Evolutionary conservation across 2,797 vertebrate species (phyloP).

Genomic region (Phoebastria nigripes): DNA sequence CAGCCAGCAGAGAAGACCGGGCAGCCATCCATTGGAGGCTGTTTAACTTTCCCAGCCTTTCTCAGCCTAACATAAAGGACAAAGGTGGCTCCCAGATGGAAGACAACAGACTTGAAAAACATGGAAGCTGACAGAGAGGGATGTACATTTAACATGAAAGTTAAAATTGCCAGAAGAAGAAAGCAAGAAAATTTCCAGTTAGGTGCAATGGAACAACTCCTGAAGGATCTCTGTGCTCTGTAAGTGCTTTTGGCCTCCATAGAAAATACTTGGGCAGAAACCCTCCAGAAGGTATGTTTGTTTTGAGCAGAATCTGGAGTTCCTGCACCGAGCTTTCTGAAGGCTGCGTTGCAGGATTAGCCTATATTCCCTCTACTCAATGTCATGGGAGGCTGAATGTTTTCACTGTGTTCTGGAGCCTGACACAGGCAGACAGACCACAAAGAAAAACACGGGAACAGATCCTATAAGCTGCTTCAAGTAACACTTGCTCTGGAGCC

Average conservation of each 20-base stretch:
- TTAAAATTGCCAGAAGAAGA: constrained; percentile 19
- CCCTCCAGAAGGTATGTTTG: constrained; percentile 47
- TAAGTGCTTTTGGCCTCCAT: constrained; percentile 37
- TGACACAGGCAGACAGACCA: constrained; percentile 54
- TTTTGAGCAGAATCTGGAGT: constrained; percentile 54
- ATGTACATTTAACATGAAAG: constrained; percentile 13
- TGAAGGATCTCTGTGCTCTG: background rate
- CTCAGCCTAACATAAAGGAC: background rate
- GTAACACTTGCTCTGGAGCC: constrained; percentile 41
- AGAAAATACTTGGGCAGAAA: constrained; percentile 48
- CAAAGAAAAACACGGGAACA: constrained; percentile 27
- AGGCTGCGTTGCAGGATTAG: background rate
- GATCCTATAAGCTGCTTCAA: constrained; percentile 43
- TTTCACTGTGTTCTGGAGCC: constrained; percentile 49
- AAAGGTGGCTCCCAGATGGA: constrained; percentile 38
- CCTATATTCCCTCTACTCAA: background rate
- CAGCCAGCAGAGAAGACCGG: background rate
- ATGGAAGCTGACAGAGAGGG: background rate
- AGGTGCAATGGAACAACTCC: constrained; percentile 34
- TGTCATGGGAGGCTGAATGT: constrained; percentile 38
- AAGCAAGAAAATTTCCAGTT: constrained; percentile 46
- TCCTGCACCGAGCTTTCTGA: constrained; percentile 1
- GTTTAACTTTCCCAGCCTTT: constrained; percentile 42
- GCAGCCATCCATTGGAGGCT: constrained; percentile 5
- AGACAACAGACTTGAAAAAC: constrained; percentile 50